Percentiles rank a stretch among this genome's conserved stretches.
Evolutionary conservation across 92 coral and sea anemone genomes (phyloP).

Genomic region (Zoanthus sociatus): DNA sequence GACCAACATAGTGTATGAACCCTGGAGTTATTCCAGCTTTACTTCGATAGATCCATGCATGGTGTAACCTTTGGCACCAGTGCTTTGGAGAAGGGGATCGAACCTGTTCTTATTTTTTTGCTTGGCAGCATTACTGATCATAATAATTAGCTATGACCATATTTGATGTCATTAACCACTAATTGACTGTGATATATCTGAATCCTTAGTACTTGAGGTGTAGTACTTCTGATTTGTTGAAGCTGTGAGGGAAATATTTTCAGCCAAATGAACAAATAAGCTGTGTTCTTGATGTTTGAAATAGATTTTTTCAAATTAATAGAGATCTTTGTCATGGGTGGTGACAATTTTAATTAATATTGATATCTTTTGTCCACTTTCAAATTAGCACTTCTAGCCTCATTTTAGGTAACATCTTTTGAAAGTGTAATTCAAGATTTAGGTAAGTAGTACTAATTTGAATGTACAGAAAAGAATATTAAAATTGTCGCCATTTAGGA

Average conservation of each 20-base stretch:
- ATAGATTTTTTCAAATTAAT: background rate
- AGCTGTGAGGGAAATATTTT: background rate
- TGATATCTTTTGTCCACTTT: background rate
- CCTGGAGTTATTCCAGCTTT: too few species aligned
- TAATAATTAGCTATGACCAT: too few species aligned
- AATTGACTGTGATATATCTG: background rate
- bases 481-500: background rate
- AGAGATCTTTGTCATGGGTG: background rate
- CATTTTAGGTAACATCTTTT: conserved; percentile 2
- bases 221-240: background rate
- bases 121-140: too few species aligned
- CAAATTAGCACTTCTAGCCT: conserved; percentile 2
- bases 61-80: too few species aligned
- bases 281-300: background rate
- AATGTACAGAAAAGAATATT: background rate
- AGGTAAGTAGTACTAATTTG: background rate
- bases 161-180: too few species aligned
- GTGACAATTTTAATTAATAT: background rate
- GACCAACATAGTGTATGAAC: background rate
- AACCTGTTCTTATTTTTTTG: too few species aligned
- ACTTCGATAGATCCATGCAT: too few species aligned
- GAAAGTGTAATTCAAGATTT: background rate
- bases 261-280: background rate
- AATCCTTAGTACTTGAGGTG: too few species aligned
- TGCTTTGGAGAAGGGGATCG: too few species aligned